Evolutionary conservation across 1,140 invertebrate genomes (phyloP).

Genomic region (Holotrichia oblita): DNA sequence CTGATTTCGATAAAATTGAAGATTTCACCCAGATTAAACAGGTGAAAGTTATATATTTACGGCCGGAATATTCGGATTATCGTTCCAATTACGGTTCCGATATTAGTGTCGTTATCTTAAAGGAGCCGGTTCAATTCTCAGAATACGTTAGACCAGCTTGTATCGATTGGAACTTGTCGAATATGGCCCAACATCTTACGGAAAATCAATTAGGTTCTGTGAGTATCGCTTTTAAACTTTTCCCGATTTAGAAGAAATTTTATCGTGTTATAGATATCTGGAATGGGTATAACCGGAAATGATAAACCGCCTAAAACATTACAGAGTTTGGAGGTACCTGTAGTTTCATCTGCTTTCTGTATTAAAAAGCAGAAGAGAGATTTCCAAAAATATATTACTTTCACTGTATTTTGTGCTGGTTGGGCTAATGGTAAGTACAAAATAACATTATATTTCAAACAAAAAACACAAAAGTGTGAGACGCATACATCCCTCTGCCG

Average conservation of each 20-base stretch:
- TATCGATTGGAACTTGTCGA: conserved; percentile 57
- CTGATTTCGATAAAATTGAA: conserved; percentile 54
- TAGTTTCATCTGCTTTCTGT: conserved; percentile 58
- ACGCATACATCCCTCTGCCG: no score
- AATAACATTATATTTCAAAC: not conserved
- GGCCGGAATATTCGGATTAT: conserved; percentile 60
- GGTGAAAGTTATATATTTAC: conserved; percentile 56
- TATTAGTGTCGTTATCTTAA: conserved; percentile 61
- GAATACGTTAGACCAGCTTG: conserved; percentile 59
- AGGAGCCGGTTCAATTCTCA: conserved; percentile 53
- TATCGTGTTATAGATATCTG: conserved; percentile 53
- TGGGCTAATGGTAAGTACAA: conserved; percentile 58
- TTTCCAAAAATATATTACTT: conserved; percentile 63
- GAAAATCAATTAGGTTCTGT: not conserved
- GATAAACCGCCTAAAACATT: conserved; percentile 58
- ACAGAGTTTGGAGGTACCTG: conserved; percentile 53
- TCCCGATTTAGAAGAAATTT: not conserved
- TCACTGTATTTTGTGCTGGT: conserved; percentile 63
- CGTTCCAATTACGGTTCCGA: conserved; percentile 64
- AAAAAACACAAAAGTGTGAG: no score
- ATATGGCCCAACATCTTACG: not conserved
- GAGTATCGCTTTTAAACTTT: not conserved
- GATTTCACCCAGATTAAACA: conserved; percentile 56
- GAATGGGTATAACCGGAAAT: conserved; percentile 63
- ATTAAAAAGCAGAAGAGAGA: conserved; percentile 57